Percentiles rank a stretch among this genome's conserved stretches.
Evolutionary conservation across 2,113 vertebrate genomes (phyloP).

Genomic region (Onychorhynchus coronatus): DNA sequence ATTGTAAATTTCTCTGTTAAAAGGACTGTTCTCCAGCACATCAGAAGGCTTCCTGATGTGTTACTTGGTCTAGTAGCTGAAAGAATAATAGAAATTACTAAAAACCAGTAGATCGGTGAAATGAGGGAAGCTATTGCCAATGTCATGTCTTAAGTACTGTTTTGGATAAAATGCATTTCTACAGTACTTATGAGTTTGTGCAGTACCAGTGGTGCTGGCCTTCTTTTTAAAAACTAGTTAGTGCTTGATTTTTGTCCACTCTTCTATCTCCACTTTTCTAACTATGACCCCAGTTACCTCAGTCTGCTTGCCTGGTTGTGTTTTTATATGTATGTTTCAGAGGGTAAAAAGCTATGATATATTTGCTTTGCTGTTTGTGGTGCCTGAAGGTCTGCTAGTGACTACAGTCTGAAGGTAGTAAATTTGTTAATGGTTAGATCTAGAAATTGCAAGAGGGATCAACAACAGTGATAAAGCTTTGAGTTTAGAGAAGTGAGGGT

Average conservation of each 20-base stretch:
- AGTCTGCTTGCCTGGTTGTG: background rate
- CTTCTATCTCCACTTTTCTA: background rate
- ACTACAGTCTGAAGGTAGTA: background rate
- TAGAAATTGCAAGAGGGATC: background rate
- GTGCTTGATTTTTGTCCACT: background rate
- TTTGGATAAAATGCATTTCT: background rate
- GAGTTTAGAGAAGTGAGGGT: background rate
- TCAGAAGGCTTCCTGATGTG: background rate
- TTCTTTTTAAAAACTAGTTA: background rate
- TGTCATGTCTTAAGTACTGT: background rate
- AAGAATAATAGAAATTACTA: background rate
- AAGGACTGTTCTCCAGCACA: background rate
- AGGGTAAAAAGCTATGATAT: rapidly evolving
- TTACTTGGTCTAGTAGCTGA: background rate
- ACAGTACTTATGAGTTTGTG: background rate
- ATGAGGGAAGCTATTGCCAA: background rate
- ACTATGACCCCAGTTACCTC: background rate
- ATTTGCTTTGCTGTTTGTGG: background rate
- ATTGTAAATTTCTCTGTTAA: background rate
- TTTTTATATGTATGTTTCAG: background rate
- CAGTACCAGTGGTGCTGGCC: background rate
- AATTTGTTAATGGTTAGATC: background rate
- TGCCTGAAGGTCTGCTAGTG: background rate
- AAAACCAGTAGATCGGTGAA: background rate
- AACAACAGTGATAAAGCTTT: background rate